These are phyloP conservation scores for Aphidius colemani DNA, from an alignment of 2,888 invertebrate genomes.

Conservation along the genomic window DNA sequence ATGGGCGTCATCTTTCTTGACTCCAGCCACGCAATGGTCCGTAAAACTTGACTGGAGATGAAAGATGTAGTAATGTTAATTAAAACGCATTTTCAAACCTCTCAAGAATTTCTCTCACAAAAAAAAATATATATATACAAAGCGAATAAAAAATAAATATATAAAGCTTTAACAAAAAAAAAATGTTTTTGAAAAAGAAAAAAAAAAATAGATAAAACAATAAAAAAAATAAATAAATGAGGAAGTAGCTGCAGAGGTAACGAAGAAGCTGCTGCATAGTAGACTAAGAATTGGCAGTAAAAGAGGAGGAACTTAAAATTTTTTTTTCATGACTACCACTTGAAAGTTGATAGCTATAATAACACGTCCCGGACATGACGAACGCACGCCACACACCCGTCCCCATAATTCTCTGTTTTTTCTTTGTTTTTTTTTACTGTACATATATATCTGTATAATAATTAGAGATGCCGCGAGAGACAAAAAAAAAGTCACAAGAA, in stretches of 20 bases:
- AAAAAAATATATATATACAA: conserved; percentile 26
- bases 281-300: conserved; percentile 26
- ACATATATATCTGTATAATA: background rate
- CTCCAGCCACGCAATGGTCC: conserved; percentile 39
- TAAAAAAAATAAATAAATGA: conserved; percentile 31
- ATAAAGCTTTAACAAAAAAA: conserved; percentile 7
- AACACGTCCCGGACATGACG: conserved; percentile 56
- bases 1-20: too few relatives aligned
- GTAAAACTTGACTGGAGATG: conserved; percentile 43
- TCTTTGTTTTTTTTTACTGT: conserved; percentile 2
- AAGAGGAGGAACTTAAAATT: background rate
- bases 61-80: conserved; percentile 58
- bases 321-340: background rate
- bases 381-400: conserved; percentile 53
- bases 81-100: conserved; percentile 56
- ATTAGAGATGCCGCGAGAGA: too few relatives aligned
- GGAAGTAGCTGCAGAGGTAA: conserved; percentile 32
- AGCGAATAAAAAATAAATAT: conserved; percentile 17
- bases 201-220: conserved; percentile 27
- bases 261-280: background rate
- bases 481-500: too few relatives aligned
- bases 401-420: conserved; percentile 27
- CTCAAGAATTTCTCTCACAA: conserved; percentile 35
- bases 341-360: conserved; percentile 41
- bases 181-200: conserved; percentile 16